Conservation (phyloP, 2,113 vertebrate species). For the Festucalex cinctus region DNA sequence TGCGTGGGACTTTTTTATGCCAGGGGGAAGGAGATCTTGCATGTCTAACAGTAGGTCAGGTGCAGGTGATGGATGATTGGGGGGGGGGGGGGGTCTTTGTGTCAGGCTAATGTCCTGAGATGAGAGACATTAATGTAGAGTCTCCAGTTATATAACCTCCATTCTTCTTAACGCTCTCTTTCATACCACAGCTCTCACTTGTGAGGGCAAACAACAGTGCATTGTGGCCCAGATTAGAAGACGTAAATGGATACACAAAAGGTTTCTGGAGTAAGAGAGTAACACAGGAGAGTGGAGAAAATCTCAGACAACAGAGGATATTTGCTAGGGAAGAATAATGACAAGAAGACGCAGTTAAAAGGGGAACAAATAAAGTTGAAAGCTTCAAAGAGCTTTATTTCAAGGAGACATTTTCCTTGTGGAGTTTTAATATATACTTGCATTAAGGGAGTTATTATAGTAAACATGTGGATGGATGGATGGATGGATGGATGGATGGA, state of each 20-base stretch:
- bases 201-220: conserved; percentile 16
- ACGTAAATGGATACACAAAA: conserved; percentile 16
- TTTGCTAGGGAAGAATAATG: background rate
- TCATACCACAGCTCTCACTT: conserved; percentile 9
- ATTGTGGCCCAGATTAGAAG: conserved; percentile 25
- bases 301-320: background rate
- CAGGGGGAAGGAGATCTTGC: background rate
- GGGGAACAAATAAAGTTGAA: background rate
- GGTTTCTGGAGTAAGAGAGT: background rate
- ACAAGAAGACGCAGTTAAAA: background rate
- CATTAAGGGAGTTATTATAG: background rate
- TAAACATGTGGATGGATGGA: background rate
- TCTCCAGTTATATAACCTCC: conserved; percentile 41
- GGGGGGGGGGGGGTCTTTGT: background rate
- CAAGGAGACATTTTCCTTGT: conserved; percentile 10
- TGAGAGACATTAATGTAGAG: conserved; percentile 20
- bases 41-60: conserved; percentile 17
- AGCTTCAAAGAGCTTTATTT: background rate
- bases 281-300: background rate
- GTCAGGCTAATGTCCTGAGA: conserved; percentile 14
- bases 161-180: conserved; percentile 11
- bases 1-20: background rate
- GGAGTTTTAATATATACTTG: background rate
- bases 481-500: no score
- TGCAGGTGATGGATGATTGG: background rate